Conservation (phyloP, 1,140 invertebrate genomes). For the Saxidomus purpurata region DNA sequence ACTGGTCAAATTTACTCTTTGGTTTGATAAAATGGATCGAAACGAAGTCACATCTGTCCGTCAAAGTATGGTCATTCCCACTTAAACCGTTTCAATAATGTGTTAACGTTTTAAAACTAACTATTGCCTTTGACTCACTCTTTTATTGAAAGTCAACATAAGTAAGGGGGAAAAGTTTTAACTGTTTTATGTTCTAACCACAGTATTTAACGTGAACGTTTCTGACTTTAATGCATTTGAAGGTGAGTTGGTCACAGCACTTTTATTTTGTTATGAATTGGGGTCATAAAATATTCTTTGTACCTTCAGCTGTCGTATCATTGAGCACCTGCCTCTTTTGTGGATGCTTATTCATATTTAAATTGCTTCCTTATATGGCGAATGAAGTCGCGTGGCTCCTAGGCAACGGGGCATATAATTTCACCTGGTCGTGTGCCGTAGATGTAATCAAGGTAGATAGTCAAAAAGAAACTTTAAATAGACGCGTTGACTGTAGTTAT, state of each 20-base stretch:
- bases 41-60: slow-evolving; percentile 43
- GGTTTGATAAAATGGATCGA: not conserved
- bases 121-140: too few relatives aligned
- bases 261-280: slow-evolving; percentile 51
- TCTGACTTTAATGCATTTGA: not conserved
- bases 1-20: slow-evolving; percentile 53
- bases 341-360: slow-evolving; percentile 62
- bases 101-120: too few relatives aligned
- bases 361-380: slow-evolving; percentile 65
- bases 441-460: slow-evolving; percentile 44
- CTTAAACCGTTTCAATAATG: too few relatives aligned
- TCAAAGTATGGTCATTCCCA: slow-evolving; percentile 12
- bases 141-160: too few relatives aligned
- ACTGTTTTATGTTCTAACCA: too few relatives aligned
- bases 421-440: slow-evolving; percentile 61
- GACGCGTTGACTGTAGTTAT: not conserved
- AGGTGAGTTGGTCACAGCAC: not conserved
- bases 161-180: too few relatives aligned
- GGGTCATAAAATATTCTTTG: slow-evolving; percentile 65
- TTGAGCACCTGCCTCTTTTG: slow-evolving; percentile 57
- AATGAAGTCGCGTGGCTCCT: slow-evolving; percentile 65
- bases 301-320: slow-evolving; percentile 62
- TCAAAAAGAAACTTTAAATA: slow-evolving; percentile 25
- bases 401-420: slow-evolving; percentile 59
- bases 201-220: not conserved